phyloP scores from a whole-genome alignment of 2,888 invertebrate genomes.

The Chesias legatella region DNA sequence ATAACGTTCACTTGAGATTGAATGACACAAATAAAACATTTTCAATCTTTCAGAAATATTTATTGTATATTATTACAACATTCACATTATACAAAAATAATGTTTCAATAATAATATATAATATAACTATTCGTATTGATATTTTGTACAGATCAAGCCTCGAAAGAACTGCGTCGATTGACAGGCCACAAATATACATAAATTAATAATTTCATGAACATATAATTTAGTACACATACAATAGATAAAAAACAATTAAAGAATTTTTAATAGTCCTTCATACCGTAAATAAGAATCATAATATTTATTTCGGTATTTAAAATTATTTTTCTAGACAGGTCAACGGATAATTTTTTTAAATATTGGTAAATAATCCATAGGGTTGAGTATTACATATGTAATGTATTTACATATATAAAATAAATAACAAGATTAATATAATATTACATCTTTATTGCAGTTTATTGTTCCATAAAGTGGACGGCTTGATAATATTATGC shows the following conservation, averaged over 20 bases:
- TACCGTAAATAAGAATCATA: too few species aligned
- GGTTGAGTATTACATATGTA: not conserved
- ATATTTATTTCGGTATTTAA: too few species aligned
- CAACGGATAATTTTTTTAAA: too few species aligned
- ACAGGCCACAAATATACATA: slow-evolving; percentile 6
- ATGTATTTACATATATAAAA: slow-evolving; percentile 1
- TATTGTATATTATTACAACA: slow-evolving; percentile 36
- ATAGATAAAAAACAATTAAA: too few species aligned
- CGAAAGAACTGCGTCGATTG: slow-evolving; percentile 13
- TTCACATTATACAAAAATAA: slow-evolving; percentile 53
- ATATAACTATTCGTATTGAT: too few species aligned
- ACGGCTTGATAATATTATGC: slow-evolving; percentile 21
- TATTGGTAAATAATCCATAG: too few species aligned
- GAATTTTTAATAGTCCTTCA: too few species aligned
- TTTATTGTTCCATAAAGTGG: slow-evolving; percentile 22
- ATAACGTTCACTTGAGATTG: too few species aligned
- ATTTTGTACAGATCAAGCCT: slow-evolving; percentile 51
- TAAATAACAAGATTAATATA: slow-evolving; percentile 23
- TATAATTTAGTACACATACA: too few species aligned
- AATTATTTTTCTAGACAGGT: too few species aligned
- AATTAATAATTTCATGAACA: slow-evolving; percentile 7
- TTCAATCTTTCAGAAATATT: slow-evolving; percentile 33
- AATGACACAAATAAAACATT: slow-evolving; percentile 1
- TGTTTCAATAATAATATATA: slow-evolving; percentile 29
- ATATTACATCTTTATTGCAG: slow-evolving; percentile 24